Evolutionary conservation across 2,113 vertebrate genomes (phyloP).

Genomic region (Crotalus helleri): DNA sequence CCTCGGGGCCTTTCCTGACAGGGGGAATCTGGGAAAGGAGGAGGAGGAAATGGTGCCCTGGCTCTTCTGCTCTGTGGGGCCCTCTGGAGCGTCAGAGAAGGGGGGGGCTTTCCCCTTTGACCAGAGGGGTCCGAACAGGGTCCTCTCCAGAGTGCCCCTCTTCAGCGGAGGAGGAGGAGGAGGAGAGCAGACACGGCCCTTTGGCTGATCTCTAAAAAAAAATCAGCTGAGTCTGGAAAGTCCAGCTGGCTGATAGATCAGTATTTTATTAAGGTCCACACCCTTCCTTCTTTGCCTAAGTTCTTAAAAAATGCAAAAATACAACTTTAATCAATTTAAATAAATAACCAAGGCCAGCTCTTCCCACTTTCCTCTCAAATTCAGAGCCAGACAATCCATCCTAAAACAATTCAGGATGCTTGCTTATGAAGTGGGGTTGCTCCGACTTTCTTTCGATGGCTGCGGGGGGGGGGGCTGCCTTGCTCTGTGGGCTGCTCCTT

Average conservation of each 20-base stretch:
- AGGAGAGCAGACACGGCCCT: neutral
- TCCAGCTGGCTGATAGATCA: neutral
- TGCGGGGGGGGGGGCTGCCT: neutral
- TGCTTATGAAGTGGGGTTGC: neutral
- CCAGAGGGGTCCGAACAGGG: neutral
- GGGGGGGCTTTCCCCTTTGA: too few species aligned
- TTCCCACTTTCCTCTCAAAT: neutral
- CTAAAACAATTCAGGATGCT: neutral
- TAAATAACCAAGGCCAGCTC: neutral
- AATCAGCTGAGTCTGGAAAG: neutral
- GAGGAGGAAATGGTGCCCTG: too few species aligned
- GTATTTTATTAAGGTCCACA: neutral
- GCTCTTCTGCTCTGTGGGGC: too few species aligned
- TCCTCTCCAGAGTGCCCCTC: neutral
- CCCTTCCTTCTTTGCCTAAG: neutral
- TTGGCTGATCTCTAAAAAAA: neutral
- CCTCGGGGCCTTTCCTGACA: too few species aligned
- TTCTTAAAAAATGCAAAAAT: neutral
- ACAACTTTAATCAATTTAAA: neutral
- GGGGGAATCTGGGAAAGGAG: too few species aligned
- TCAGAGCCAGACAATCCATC: neutral
- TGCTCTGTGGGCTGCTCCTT: neutral
- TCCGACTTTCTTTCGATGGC: neutral
- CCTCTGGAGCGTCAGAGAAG: too few species aligned
- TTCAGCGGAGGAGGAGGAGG: neutral